A percentile compares a stretch with the other conserved stretches of the same genome.
Conservation (phyloP, 2,113 vertebrate genomes). For the Origma solitaria region DNA sequence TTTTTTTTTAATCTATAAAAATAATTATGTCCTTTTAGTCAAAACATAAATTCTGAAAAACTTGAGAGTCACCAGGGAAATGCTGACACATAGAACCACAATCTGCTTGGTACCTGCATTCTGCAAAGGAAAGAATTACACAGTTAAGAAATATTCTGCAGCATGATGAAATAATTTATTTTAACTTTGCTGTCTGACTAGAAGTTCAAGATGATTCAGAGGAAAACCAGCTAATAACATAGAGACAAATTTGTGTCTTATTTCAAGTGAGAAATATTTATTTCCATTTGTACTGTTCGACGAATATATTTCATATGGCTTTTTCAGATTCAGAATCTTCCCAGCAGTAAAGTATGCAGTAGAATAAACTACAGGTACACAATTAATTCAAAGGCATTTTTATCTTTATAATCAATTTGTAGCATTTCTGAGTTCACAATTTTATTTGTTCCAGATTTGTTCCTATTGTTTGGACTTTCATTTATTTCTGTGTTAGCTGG, state of each 20-base stretch:
- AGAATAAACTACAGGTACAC: background rate
- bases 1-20: background rate
- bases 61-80: background rate
- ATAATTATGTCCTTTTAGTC: background rate
- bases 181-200: conserved; percentile 47
- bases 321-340: background rate
- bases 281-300: background rate
- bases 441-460: conserved; percentile 37
- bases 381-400: background rate
- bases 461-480: conserved; percentile 10
- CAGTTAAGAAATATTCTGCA: conserved; percentile 31
- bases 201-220: conserved; percentile 57
- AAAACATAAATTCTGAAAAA: conserved; percentile 2
- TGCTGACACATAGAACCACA: background rate
- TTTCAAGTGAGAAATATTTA: conserved; percentile 45
- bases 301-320: background rate
- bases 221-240: conserved; percentile 33
- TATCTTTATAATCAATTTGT: background rate
- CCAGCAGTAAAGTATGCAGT: background rate
- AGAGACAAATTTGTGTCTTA: conserved; percentile 16
- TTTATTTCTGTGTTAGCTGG: conserved; percentile 42
- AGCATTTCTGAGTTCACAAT: background rate
- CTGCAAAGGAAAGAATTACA: conserved; percentile 53
- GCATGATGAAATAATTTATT: conserved; percentile 49
- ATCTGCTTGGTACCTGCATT: conserved; percentile 9